phyloP scores from a whole-genome alignment of 2,113 vertebrate genomes.

The Leptosomus discolor region DNA sequence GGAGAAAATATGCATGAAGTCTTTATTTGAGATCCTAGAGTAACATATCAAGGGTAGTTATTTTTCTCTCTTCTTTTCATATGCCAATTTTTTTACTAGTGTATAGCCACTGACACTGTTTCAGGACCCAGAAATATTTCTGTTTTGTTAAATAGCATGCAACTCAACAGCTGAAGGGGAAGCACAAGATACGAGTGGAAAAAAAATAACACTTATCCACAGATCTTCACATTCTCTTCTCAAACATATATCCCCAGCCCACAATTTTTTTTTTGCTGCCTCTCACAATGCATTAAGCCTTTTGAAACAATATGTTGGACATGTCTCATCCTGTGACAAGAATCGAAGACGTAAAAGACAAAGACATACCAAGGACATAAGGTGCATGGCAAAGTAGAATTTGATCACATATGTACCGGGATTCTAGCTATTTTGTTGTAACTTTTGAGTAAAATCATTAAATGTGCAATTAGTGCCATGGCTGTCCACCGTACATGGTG shows the following conservation, averaged over 20 bases:
- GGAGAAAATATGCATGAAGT: background rate
- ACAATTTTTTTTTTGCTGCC: background rate
- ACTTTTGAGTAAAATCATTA: background rate
- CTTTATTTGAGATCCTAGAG: background rate
- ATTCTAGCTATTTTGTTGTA: background rate
- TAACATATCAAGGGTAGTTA: background rate
- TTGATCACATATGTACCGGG: rapidly evolving
- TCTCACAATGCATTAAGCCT: background rate
- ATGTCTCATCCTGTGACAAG: background rate
- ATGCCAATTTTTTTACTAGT: background rate
- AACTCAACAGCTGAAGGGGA: background rate
- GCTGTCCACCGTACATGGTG: background rate
- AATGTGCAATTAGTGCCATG: background rate
- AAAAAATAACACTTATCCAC: background rate
- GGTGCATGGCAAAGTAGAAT: background rate
- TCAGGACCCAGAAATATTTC: background rate
- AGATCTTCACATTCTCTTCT: background rate
- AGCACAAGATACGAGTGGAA: background rate
- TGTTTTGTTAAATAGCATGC: background rate
- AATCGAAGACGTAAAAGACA: background rate
- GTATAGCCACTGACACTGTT: background rate
- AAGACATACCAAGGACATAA: background rate
- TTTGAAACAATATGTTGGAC: background rate
- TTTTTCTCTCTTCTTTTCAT: background rate
- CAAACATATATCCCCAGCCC: background rate